Conservation (phyloP, 2,113 vertebrate species). For the Datnioides undecimradiatus region DNA sequence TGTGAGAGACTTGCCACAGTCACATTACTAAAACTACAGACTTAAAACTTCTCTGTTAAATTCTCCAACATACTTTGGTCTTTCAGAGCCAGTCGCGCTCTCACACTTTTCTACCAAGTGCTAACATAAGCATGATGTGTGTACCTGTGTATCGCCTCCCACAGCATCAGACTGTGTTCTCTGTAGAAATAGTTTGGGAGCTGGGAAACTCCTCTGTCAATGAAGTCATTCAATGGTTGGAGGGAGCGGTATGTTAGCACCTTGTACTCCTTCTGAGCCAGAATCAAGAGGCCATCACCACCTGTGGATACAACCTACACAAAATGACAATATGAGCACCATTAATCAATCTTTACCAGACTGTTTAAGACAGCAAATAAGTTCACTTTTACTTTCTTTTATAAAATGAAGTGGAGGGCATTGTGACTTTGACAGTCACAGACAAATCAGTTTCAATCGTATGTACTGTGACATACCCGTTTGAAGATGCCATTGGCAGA, state of each 20-base stretch:
- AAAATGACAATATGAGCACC: background rate
- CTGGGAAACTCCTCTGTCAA: slow-evolving; percentile 66
- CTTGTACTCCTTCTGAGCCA: slow-evolving; percentile 80
- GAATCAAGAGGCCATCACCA: slow-evolving; percentile 71
- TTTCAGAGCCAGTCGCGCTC: background rate
- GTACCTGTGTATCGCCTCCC: slow-evolving; percentile 80
- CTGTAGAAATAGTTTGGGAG: slow-evolving; percentile 79
- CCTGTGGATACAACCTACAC: slow-evolving; percentile 80
- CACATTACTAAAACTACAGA: background rate
- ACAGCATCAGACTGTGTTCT: slow-evolving; percentile 76
- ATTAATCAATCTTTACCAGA: background rate
- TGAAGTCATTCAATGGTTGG: slow-evolving; percentile 73
- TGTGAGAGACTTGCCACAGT: background rate
- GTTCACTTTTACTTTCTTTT: background rate
- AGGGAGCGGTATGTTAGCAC: slow-evolving; percentile 81
- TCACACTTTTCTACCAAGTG: background rate
- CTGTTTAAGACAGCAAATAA: background rate
- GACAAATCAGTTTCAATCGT: background rate
- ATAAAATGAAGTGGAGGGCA: background rate
- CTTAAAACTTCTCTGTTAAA: background rate
- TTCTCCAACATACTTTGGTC: background rate
- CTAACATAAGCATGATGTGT: background rate
- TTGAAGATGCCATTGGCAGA: slow-evolving; percentile 81
- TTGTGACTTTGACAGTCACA: background rate
- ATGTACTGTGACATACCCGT: slow-evolving; percentile 54